phyloP scores from a whole-genome alignment of 1,140 invertebrate genomes.

The Papilio polyxenes region DNA sequence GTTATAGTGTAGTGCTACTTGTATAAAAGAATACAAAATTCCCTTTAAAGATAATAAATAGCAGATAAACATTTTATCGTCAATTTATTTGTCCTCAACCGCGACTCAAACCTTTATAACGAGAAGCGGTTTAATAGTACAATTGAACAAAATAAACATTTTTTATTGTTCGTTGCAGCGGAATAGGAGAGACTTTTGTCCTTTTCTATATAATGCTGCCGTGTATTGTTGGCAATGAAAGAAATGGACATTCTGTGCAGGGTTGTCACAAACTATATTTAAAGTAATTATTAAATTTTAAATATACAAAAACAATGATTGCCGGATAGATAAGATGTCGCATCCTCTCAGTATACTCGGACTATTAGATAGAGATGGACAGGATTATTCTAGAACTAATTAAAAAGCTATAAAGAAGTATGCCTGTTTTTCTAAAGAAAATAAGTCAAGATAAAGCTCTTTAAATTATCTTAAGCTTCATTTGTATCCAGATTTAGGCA shows the following conservation, averaged over 20 bases:
- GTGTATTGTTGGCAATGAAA: conserved; percentile 25
- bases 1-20: neutral
- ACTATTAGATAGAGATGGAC: too few relatives aligned
- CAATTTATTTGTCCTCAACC: conserved; percentile 15
- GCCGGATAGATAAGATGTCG: too few relatives aligned
- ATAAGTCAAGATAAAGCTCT: too few relatives aligned
- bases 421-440: too few relatives aligned
- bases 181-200: conserved; percentile 9
- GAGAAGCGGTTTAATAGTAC: conserved; percentile 16
- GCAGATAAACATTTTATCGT: conserved; percentile 26
- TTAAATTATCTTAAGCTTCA: neutral
- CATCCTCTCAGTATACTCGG: too few relatives aligned
- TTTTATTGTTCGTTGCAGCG: conserved; percentile 28
- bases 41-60: conserved; percentile 10
- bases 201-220: conserved; percentile 26
- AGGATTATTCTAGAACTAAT: too few relatives aligned
- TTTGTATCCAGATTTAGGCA: neutral
- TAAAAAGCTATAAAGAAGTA: too few relatives aligned
- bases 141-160: conserved; percentile 34
- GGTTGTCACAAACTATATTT: neutral
- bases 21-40: neutral
- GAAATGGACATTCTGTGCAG: neutral
- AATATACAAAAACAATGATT: neutral
- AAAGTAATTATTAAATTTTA: neutral
- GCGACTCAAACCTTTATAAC: neutral